Base-by-base conservation (phyloP, 1,140 invertebrate genomes). In the Sarcophaga bullata region DNA sequence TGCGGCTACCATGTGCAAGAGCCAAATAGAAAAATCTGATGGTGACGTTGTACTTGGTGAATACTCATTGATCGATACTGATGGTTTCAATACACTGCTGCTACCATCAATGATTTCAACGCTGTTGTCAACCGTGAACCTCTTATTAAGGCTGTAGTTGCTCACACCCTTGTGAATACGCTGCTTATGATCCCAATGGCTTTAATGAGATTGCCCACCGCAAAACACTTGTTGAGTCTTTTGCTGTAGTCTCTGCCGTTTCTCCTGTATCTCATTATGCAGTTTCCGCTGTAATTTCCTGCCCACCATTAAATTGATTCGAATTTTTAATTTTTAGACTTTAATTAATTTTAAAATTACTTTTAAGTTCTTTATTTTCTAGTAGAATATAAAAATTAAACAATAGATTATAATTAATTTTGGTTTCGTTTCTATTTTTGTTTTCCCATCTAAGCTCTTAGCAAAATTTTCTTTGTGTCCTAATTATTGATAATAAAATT, bases 1-100 rank as follows among this genome's bases (percentile, higher is more conserved):
- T 93, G 92, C 86, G 90, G 90, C 4, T 93, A 93, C 86, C 91
- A 92, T 81, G 92, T 94, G 0, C 91, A 94, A 94, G 86, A 90
- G 88, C 80, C 93, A 93, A 84, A 90, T 92, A 80, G 93, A 94
- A 86, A 86, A 84, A 49, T 89, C 91, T 8, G 90, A 91, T 73
- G 91, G 91, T 48, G 91, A 91, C 81, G 73, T 91, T 25, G 91
- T 92, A 25, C 87, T 87, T 52, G 91, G 91, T 47, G 90, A 90
- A 82, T 92, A 92, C 87, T 90, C 87, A 46, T 85, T 91, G 10
- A 83, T 92, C 15, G 92, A 92, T 11, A 87, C 92, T 58, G 92
- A 92, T 84, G 87, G 87, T 19, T 89, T 5, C 84, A 86, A 46
- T 89, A 89, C 83, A 85, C 84, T 15, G 85, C 86, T 72, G 87